Conservation (phyloP, 2,797 vertebrate genomes). For the Rallus crepitans region DNA sequence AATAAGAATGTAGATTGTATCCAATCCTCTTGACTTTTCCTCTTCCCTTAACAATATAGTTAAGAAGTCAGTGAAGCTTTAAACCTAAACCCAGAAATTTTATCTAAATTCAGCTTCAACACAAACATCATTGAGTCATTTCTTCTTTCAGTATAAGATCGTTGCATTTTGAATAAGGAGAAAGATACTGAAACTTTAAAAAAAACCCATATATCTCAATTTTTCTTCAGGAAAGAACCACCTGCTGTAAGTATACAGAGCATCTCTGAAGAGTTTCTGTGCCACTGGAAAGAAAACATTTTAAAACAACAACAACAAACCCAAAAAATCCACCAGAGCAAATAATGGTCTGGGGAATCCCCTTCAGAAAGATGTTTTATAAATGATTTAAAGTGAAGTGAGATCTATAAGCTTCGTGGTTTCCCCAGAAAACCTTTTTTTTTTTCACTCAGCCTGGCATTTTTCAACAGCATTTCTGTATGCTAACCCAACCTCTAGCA, state of each 20-base stretch:
- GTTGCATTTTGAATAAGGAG: neutral
- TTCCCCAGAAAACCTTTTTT: neutral
- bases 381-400: neutral
- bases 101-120: neutral
- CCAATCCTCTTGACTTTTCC: too few species aligned
- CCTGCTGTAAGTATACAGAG: neutral
- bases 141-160: neutral
- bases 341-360: neutral
- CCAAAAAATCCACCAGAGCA: neutral
- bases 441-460: neutral
- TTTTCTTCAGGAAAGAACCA: neutral
- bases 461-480: neutral
- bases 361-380: neutral
- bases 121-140: neutral
- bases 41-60: conserved; percentile 8
- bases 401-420: neutral
- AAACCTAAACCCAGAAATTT: neutral
- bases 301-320: neutral
- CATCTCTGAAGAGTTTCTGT: neutral
- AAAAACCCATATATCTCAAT: neutral
- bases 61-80: conserved; percentile 13
- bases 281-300: neutral
- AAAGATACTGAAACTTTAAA: neutral
- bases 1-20: too few species aligned
- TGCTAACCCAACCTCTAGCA: neutral